Conservation (phyloP, 2,888 invertebrate genomes). For the Hypomecis punctinalis region DNA sequence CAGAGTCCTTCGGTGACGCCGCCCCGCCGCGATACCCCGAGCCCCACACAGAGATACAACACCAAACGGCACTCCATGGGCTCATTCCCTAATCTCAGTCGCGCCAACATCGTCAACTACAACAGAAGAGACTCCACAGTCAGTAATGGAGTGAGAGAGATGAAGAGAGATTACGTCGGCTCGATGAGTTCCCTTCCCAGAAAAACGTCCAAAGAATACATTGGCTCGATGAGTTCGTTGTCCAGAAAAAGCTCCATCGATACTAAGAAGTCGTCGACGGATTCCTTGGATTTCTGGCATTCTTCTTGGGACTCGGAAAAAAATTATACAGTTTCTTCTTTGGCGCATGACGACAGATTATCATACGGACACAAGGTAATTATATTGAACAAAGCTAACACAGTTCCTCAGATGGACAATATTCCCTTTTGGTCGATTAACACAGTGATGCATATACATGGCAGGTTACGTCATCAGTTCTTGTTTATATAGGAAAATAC, state of each 20-base stretch:
- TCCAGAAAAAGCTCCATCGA: slow-evolving; percentile 82
- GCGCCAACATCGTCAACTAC: slow-evolving; percentile 72
- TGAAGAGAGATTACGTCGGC: slow-evolving; percentile 78
- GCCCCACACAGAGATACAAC: slow-evolving; percentile 71
- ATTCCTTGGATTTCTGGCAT: slow-evolving; percentile 89
- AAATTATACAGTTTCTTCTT: slow-evolving; percentile 86
- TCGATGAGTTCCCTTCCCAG: slow-evolving; percentile 67
- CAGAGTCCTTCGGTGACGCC: slow-evolving; percentile 79
- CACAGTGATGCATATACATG: slow-evolving; percentile 29
- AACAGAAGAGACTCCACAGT: slow-evolving; percentile 75
- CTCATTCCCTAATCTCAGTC: slow-evolving; percentile 73
- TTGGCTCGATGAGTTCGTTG: slow-evolving; percentile 70
- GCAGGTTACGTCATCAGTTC: slow-evolving; percentile 20
- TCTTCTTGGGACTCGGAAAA: slow-evolving; percentile 89
- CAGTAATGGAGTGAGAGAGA: slow-evolving; percentile 73
- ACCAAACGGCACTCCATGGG: slow-evolving; percentile 78
- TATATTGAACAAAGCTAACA: slow-evolving; percentile 47
- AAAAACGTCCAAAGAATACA: slow-evolving; percentile 63
- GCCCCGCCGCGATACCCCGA: slow-evolving; percentile 79
- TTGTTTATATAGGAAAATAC: slow-evolving; percentile 13
- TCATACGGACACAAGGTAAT: slow-evolving; percentile 74
- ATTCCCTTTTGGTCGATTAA: slow-evolving; percentile 33
- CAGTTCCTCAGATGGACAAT: slow-evolving; percentile 41
- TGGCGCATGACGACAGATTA: slow-evolving; percentile 84
- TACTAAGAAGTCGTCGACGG: slow-evolving; percentile 86